Conservation (phyloP, 2,113 vertebrate species). For the Amphiprion ocellaris region DNA sequence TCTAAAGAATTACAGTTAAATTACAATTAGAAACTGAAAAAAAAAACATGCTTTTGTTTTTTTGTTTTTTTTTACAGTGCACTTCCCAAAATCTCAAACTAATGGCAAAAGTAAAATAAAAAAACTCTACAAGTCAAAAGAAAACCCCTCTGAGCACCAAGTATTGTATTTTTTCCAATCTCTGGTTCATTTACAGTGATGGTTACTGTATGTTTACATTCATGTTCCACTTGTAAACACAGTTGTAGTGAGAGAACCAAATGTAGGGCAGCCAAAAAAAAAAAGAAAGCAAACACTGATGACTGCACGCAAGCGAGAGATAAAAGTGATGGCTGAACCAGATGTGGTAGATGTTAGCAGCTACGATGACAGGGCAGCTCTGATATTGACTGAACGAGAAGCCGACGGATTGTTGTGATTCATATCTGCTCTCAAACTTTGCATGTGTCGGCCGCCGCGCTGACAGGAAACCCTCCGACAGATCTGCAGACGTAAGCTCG, state of each 20-base stretch:
- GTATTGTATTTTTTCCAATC: background rate
- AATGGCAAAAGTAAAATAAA: background rate
- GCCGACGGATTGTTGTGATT: conserved; percentile 42
- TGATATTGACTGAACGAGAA: conserved; percentile 47
- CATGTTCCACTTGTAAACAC: conserved; percentile 33
- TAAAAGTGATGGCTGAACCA: conserved; percentile 53
- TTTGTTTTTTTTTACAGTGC: no score
- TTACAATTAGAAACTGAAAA: no score
- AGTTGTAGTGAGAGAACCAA: conserved; percentile 3
- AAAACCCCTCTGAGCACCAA: background rate
- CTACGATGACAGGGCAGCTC: conserved; percentile 34
- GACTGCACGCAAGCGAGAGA: conserved; percentile 20
- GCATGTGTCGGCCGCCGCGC: conserved; percentile 21
- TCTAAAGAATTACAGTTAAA: no score
- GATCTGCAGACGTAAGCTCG: background rate
- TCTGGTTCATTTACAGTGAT: conserved; percentile 16
- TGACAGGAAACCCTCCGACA: conserved; percentile 22
- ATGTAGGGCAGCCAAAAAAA: conserved; percentile 8
- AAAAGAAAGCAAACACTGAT: conserved; percentile 27
- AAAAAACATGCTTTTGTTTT: no score
- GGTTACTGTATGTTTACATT: conserved; percentile 40
- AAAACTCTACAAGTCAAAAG: background rate
- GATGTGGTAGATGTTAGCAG: conserved; percentile 37
- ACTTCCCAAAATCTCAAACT: background rate
- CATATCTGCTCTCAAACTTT: conserved; percentile 34